These are phyloP conservation scores for Poecilia wingei DNA, from an alignment of 2,797 vertebrate species.

Conservation along the genomic window DNA sequence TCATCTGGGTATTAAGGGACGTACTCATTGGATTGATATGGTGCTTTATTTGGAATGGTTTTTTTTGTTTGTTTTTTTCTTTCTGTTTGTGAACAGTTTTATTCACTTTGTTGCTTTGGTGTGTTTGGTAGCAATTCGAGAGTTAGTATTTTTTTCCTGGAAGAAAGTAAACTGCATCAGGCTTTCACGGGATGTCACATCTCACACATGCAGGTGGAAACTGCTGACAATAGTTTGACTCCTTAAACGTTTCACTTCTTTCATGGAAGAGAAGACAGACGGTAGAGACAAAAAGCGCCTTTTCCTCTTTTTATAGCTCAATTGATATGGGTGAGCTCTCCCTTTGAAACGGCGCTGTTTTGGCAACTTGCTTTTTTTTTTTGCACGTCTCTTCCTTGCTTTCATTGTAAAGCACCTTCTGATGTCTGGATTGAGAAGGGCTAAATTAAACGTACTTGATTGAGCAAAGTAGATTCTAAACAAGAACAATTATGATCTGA, in stretches of 20 bases:
- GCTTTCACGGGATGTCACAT: constrained; percentile 20
- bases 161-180: constrained; percentile 23
- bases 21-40: constrained; percentile 56
- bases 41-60: constrained; percentile 40
- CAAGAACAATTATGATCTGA: constrained; percentile 15
- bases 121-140: constrained; percentile 9
- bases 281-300: constrained; percentile 37
- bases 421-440: constrained; percentile 8
- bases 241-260: constrained; percentile 48
- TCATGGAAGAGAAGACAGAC: constrained; percentile 39
- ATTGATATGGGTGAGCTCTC: constrained; percentile 40
- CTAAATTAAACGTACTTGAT: constrained; percentile 8
- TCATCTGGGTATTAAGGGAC: constrained; percentile 64
- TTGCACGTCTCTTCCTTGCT: background rate
- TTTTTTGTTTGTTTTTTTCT: background rate
- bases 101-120: constrained; percentile 11
- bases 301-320: constrained; percentile 33
- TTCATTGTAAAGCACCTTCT: constrained; percentile 3
- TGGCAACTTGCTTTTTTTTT: constrained; percentile 1
- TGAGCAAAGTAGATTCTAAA: constrained; percentile 20
- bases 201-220: constrained; percentile 21
- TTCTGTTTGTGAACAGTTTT: constrained; percentile 12
- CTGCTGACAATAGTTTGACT: constrained; percentile 62
- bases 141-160: constrained; percentile 12
- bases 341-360: constrained; percentile 29